Evolutionary conservation across 2,888 invertebrate species (phyloP), one percentile per base, ranked within the genome.

Genomic region (Drosophila acutilabella): DNA sequence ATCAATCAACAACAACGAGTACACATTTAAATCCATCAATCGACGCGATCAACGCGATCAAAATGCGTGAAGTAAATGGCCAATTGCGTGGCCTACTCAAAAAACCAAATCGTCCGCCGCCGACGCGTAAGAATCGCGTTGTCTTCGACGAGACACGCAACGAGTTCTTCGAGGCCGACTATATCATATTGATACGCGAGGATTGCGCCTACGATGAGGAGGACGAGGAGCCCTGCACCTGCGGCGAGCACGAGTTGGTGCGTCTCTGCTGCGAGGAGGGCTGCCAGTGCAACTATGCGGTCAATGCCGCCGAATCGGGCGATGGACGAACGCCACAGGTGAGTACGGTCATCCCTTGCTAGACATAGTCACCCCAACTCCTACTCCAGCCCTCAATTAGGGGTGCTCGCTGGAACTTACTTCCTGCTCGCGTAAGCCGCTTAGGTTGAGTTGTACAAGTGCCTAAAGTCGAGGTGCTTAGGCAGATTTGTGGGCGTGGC

Each of bases 121-220:
- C 94, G 69, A 92, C 93, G 67, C 95, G 95, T 84, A 96, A 96
- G 89, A 95, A 97, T 91, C 95, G 97, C 62, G 97, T 97, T 23
- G 95, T 97, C 57, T 97, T 97, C 90, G 97, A 97, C 91, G 97
- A 97, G 93, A 96, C 95, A 89, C 95, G 96, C 58, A 97, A 97
- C 93, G 96, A 97, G 92, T 97, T 97, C 93, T 97, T 97, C 92
- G 97, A 97, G 86, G 97, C 97, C 56, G 97, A 97, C 93, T 97
- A 97, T 90, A 97, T 97, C 89, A 97, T 97, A 86, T 94, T 97
- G 73, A 97, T 97, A 74, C 95, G 97, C 69, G 97, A 97, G 91
- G 97, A 97, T 91, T 97, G 97, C 90, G 95, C 95, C 86, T 96
- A 95, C 90, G 97, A 96, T 65, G 96, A 96, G 88, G 97, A 96